Percentiles rank a stretch among this genome's conserved stretches.
These are phyloP conservation scores for Noctuana brunneofusca DNA, from an alignment of 2,888 invertebrate genomes.

Conservation along the genomic window DNA sequence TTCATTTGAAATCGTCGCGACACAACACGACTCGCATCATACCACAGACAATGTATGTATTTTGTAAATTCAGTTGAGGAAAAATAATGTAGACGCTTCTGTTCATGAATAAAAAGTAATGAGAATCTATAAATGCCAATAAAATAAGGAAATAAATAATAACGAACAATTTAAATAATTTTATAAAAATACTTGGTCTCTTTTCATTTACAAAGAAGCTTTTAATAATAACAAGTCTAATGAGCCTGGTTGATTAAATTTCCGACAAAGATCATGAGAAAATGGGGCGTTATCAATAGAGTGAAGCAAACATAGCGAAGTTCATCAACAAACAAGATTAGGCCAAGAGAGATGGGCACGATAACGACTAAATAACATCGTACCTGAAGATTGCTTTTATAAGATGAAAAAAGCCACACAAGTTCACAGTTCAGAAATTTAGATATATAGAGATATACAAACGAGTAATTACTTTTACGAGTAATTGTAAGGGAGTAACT, in stretches of 20 bases:
- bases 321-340: constrained; percentile 20
- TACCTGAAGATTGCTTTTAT: constrained; percentile 6
- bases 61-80: not conserved
- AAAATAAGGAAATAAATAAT: too few relatives aligned
- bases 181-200: too few relatives aligned
- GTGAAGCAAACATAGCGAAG: constrained; percentile 13
- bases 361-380: constrained; percentile 4
- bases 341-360: not conserved
- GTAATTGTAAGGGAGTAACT: too few relatives aligned
- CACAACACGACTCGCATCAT: not conserved
- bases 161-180: too few relatives aligned
- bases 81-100: not conserved
- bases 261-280: constrained; percentile 18
- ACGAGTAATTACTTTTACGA: too few relatives aligned
- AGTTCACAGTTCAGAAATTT: too few relatives aligned
- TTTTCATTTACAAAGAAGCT: not conserved
- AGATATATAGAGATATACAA: too few relatives aligned
- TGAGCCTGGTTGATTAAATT: constrained; percentile 5
- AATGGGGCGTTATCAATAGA: constrained; percentile 14
- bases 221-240: not conserved
- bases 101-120: too few relatives aligned
- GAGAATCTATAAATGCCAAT: too few relatives aligned
- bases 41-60: not conserved
- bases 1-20: not conserved
- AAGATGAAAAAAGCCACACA: not conserved